These are phyloP conservation scores for Thryonomys swinderianus DNA, from an alignment of 2,113 vertebrate genomes.

Conservation along the genomic window DNA sequence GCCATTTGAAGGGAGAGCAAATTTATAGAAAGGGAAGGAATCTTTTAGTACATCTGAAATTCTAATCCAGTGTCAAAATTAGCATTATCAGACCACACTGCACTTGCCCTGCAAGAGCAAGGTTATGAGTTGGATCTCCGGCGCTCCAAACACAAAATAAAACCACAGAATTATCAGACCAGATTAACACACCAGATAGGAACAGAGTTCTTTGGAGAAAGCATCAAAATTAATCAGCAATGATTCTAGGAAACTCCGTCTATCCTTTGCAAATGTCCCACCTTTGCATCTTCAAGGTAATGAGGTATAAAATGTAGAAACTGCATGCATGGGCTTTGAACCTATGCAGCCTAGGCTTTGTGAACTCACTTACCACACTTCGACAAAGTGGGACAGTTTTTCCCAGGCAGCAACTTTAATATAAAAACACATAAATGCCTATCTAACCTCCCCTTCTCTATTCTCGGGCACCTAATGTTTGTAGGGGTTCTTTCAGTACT, in stretches of 20 bases:
- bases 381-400: not conserved
- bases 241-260: not conserved
- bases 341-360: not conserved
- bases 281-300: not conserved
- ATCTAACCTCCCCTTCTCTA: not conserved
- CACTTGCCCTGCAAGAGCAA: no score
- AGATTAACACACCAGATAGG: not conserved
- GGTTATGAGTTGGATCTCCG: no score
- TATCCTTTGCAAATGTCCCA: not conserved
- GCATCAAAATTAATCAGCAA: not conserved
- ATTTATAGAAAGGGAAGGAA: not conserved
- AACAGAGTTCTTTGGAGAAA: constrained; percentile 24
- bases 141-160: no score
- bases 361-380: not conserved
- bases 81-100: not conserved
- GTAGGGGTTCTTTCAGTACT: not conserved
- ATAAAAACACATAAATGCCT: not conserved
- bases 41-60: constrained; percentile 2
- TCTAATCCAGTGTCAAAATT: not conserved
- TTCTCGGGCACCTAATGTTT: not conserved
- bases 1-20: constrained; percentile 22
- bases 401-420: constrained; percentile 14
- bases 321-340: not conserved
- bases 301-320: not conserved
- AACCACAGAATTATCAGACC: not conserved